Base-by-base conservation (phyloP, 64 coral and sea anemone species). In the Montipora sp. region DNA sequence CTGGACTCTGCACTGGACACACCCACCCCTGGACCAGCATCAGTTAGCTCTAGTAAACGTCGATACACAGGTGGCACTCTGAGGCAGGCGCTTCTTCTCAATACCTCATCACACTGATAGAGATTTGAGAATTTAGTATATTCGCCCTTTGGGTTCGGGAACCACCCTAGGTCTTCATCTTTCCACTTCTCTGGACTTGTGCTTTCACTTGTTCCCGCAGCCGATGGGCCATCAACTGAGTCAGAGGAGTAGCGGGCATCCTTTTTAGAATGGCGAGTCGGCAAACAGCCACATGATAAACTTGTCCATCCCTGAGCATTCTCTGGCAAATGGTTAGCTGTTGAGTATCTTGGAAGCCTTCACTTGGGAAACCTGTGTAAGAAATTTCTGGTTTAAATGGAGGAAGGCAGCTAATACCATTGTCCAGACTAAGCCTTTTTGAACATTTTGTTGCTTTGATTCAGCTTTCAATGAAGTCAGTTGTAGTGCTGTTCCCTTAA, bases 41-140 rank as follows among this genome's bases (percentile, higher is more conserved):
- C 85, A 63, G 86, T 94, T 75, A 89, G 92, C 70, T 94, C 92
- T 77, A 83, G 92, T 83, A 83, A 77, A 18, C 87, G 72, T 53
- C 87, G 78, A 83, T 89, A 93, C 68, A 87, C 75, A 18, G 76
- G 91, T 93, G 91, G 91, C 45, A 93, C 83, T 87, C 75, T 69
- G 46, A 94, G 66, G 77, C 9, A 22, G 47, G 84, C 84, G 69
- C 83, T 94, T 83, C 69, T 77, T 83, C 78, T 70, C 50, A 94
- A 46, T 67, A 94, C 77, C 18, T 82, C 86, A 77, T 77, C 45
- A 67, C 92, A 94, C 65, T 89, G 68, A 51, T 94, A 36, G 68
- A 94, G 79, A 36, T 36, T 36, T 36, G 36, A 36, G 36, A 36
- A 36, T 36, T 36, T 36, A 2, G 36, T 36, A 2, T 36, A 36